These are phyloP conservation scores for Steromphala cineraria DNA, from an alignment of 2,888 invertebrate genomes.

Conservation along the genomic window DNA sequence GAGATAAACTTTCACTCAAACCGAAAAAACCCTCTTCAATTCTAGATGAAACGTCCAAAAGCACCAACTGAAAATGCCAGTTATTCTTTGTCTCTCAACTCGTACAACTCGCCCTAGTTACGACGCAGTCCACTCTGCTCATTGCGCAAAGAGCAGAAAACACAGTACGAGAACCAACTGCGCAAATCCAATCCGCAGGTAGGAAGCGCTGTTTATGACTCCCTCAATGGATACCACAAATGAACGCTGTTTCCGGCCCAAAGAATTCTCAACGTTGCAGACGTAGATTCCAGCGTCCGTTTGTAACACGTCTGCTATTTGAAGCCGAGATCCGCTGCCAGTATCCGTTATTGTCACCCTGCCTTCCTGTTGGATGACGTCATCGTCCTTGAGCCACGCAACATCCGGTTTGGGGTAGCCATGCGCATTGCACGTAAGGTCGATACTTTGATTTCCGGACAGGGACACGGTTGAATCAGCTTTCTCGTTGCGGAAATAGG, in stretches of 20 bases:
- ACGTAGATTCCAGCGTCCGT: constrained; percentile 25
- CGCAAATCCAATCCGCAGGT: not conserved
- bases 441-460: constrained; percentile 80
- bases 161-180: not conserved
- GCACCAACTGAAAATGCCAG: too few relatives aligned
- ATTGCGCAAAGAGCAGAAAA: not conserved
- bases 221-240: constrained; percentile 24
- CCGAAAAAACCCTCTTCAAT: too few relatives aligned
- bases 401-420: constrained; percentile 83
- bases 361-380: constrained; percentile 21
- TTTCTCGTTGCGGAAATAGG: constrained; percentile 4
- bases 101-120: too few relatives aligned
- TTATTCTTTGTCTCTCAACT: too few relatives aligned
- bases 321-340: constrained; percentile 33
- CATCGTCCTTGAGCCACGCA: constrained; percentile 79
- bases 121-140: too few relatives aligned
- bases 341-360: constrained; percentile 36
- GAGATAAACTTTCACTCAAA: too few relatives aligned
- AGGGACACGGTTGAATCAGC: not conserved
- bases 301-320: constrained; percentile 5
- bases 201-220: not conserved
- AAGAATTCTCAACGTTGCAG: constrained; percentile 30
- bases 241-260: constrained; percentile 21
- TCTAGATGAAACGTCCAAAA: too few relatives aligned
- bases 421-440: constrained; percentile 82